Evolutionary conservation across 1,140 invertebrate species (phyloP), one percentile per base, ranked within the genome.

Genomic region (Radopholus similis): DNA sequence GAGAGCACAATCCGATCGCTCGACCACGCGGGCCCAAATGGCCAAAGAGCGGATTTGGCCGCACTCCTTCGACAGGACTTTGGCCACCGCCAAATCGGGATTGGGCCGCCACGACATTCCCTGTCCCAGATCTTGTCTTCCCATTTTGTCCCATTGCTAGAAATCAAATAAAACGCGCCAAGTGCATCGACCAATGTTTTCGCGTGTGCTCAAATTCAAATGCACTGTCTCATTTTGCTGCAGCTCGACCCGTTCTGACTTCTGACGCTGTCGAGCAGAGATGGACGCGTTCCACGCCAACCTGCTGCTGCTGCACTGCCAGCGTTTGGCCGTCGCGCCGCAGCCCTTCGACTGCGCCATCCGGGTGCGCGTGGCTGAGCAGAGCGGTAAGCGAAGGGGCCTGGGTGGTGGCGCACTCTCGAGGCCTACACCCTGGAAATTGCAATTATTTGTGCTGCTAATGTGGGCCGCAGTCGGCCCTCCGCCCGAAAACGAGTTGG

Each of bases 221-320:
- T n/a, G n/a, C n/a, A n/a, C n/a, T 51, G 9, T 4, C 47, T 8
- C 18, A 26, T 51, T 51, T 51, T 51, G 44, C 44, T 23, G 26
- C 18, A 49, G 44, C 26, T 23, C 47, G n/a, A 23, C 13, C 21
- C 44, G 9, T 21, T 21, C 47, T 5, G 21, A 2, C 47, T 28
- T 47, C 13, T 47, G 8, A n/a, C n/a, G 21, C 47, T 51, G 23
- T 21, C 23, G 47, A 51, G 47, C 47, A 21, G 47, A 47, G 13
- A 62, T 62, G 58, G 58, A 62, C 21, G 18, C 42, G 13, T 62
- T 62, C n/a, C 58, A 62, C 32, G 42, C 58, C 26, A 62, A 62
- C 44, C 44, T 62, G 21, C 38, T 62, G 42, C 18, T 62, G 18
- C 58, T 62, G 21, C 58, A 62, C 13, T 62, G 58, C 21, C 37